phyloP scores from a whole-genome alignment of 2,113 vertebrate species.

The Scatophagus argus region DNA sequence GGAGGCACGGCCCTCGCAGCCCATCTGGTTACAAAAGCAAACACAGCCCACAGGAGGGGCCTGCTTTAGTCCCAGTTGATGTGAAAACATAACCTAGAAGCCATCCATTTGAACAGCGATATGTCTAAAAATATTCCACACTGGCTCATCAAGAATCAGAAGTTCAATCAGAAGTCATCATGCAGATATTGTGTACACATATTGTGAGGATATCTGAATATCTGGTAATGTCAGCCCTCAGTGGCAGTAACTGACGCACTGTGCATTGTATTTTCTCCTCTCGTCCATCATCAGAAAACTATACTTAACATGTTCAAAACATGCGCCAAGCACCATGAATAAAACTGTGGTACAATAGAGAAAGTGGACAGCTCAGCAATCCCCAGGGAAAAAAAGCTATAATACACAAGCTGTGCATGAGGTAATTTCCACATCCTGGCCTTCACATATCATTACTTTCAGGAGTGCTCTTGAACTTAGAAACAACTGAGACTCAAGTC shows the following conservation, averaged over 20 bases:
- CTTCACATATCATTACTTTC: constrained; percentile 15
- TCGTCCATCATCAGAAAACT: not conserved
- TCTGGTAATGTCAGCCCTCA: not conserved
- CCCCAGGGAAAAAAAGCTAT: not conserved
- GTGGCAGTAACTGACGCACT: not conserved
- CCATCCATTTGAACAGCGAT: too few relatives aligned
- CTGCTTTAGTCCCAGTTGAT: constrained; percentile 17
- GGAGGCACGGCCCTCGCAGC: constrained; percentile 71
- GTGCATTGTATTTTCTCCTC: not conserved
- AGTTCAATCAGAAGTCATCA: too few relatives aligned
- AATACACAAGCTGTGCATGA: not conserved
- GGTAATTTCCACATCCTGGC: not conserved
- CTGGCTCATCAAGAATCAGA: not conserved
- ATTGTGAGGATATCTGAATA: not conserved
- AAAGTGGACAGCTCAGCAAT: not conserved
- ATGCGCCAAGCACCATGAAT: not conserved
- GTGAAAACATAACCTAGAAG: too few relatives aligned
- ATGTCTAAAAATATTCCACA: too few relatives aligned
- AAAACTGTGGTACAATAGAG: not conserved
- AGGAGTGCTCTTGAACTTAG: not conserved
- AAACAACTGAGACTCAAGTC: not conserved
- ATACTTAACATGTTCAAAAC: not conserved
- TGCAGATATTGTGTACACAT: not conserved
- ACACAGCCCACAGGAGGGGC: constrained; percentile 57
- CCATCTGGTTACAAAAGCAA: constrained; percentile 76